Conservation (phyloP, 2,888 invertebrate genomes). For the Cotesia congregata region DNA sequence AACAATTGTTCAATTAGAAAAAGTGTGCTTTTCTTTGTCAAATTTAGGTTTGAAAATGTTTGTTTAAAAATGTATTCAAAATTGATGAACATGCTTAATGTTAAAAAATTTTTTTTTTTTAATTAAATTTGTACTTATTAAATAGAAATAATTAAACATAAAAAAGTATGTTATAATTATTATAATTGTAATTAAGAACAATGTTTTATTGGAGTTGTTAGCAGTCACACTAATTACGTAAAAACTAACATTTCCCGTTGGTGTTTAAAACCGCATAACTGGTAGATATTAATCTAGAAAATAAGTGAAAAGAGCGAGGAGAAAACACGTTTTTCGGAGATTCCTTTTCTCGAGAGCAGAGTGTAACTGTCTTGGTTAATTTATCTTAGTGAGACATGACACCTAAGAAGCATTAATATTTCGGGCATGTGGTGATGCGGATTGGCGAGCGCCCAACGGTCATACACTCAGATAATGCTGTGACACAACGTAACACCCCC, state of each 20-base stretch:
- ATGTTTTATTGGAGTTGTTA: not conserved
- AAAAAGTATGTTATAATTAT: not conserved
- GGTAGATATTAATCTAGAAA: not conserved
- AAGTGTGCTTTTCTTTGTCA: too few relatives aligned
- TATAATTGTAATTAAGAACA: too few relatives aligned
- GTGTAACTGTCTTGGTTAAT: slow-evolving; percentile 27
- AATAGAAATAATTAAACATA: not conserved
- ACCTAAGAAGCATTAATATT: slow-evolving; percentile 55
- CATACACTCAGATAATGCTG: slow-evolving; percentile 34
- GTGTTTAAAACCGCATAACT: not conserved
- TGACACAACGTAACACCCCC: not conserved
- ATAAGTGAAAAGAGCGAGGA: not conserved
- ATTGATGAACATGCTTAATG: too few relatives aligned
- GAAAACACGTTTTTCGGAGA: not conserved
- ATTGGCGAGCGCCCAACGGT: slow-evolving; percentile 55
- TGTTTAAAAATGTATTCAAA: too few relatives aligned
- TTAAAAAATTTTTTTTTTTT: too few relatives aligned
- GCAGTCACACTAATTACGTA: not conserved
- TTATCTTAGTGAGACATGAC: slow-evolving; percentile 42
- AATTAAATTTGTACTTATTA: too few relatives aligned
- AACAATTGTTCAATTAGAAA: too few relatives aligned
- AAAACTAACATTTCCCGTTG: not conserved
- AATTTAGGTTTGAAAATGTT: too few relatives aligned
- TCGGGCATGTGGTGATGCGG: slow-evolving; percentile 45
- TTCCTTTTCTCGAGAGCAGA: slow-evolving; percentile 3